Evolutionary conservation across 2,797 vertebrate species (phyloP), one percentile per base, ranked within the genome.

Genomic region (Sorex maritimensis): DNA sequence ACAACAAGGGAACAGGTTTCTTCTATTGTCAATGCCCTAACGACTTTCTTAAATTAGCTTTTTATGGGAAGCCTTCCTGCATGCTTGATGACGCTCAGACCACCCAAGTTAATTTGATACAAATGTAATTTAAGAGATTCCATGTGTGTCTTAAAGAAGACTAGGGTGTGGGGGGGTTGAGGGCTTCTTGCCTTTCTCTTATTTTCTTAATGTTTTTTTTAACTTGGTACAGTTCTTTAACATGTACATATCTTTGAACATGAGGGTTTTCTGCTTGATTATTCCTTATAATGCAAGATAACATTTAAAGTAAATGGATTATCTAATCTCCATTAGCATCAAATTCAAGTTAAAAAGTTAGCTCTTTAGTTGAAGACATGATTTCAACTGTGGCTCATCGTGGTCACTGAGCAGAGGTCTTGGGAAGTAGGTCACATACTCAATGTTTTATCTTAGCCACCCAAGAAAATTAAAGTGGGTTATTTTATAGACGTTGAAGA

Each of bases 71-170:
- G 89, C 1, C 93, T 95, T 94, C 91, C 97, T 94, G 91, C 61
- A n/a, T 94, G 91, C 91, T 96, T 83, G 94, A 97, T 97, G 97
- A 95, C 4, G 86, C 67, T 13, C 10, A 90, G 98, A 97, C 97
- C 98, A 98, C 98, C 97, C 97, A 97, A 96, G 96, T 95, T 98
- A 97, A 98, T 97, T 94, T 93, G 95, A 97, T 86, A 94, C 97
- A 97, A 97, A 97, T 97, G 97, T 82, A 96, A 97, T 96, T 95
- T 97, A 98, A 98, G 92, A 85, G 95, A 96, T 98, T 97, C 97
- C 97, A 97, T 87, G 96, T 97, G 97, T 92, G 79, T 94, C 78
- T 94, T 0, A 74, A 11, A 83, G 92, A 95, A 95, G 77, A 91
- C 81, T 91, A 89, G 93, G 72, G 83, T 95, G 81, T 86, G 88